These are phyloP conservation scores for Metopia argyrocephala DNA, from an alignment of 2,888 invertebrate species.

Conservation along the genomic window DNA sequence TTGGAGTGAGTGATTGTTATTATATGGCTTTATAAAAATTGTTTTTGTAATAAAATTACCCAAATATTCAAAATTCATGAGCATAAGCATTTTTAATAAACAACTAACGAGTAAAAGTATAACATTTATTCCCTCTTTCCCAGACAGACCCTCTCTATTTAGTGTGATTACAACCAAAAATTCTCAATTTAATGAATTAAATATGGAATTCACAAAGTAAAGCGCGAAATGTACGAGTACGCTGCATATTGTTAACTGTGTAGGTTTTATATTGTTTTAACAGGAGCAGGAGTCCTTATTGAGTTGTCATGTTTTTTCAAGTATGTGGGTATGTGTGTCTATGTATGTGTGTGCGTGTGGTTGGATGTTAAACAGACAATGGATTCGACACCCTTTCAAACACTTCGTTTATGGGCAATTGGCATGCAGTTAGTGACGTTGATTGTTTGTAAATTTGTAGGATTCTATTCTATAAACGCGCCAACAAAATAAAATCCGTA, in stretches of 20 bases:
- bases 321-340: background rate
- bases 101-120: slow-evolving; percentile 34
- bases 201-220: slow-evolving; percentile 34
- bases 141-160: background rate
- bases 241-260: background rate
- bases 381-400: slow-evolving; percentile 65
- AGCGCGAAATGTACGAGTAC: background rate
- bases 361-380: slow-evolving; percentile 45
- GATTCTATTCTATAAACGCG: background rate
- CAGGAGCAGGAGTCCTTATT: slow-evolving; percentile 1
- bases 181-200: slow-evolving; percentile 59
- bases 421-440: slow-evolving; percentile 60
- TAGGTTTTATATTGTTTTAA: too few relatives aligned
- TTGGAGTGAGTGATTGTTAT: background rate
- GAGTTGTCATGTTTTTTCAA: background rate
- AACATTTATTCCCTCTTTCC: background rate
- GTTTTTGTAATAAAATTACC: background rate
- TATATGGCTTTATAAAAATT: background rate
- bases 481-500: background rate
- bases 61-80: slow-evolving; percentile 31
- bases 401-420: slow-evolving; percentile 64
- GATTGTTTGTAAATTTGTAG: slow-evolving; percentile 8
- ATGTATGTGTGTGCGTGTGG: slow-evolving; percentile 8
- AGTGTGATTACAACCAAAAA: slow-evolving; percentile 26
- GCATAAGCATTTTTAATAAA: slow-evolving; percentile 59